Percentiles rank a stretch among this genome's conserved stretches.
These are phyloP conservation scores for Solenodon paradoxus DNA, from an alignment of 2,113 vertebrate genomes.

Conservation along the genomic window DNA sequence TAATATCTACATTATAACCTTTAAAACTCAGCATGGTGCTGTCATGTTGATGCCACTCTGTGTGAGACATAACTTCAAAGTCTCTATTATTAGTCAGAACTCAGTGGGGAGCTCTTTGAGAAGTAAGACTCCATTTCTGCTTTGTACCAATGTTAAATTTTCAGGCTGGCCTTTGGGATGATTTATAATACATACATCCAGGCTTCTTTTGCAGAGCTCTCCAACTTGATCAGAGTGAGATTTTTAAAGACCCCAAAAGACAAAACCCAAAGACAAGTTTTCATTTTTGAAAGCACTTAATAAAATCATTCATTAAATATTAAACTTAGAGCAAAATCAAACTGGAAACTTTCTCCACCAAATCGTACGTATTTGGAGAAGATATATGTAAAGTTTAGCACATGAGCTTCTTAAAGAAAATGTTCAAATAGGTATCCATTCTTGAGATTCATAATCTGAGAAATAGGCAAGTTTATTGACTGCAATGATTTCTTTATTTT, in stretches of 20 bases:
- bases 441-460: neutral
- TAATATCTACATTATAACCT: neutral
- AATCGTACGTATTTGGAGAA: neutral
- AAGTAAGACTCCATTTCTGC: neutral
- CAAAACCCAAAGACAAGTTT: neutral
- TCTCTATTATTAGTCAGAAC: conserved; percentile 26
- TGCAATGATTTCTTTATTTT: neutral
- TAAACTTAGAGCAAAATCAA: neutral
- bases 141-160: neutral
- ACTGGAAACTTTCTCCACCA: neutral
- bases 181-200: neutral
- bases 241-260: neutral
- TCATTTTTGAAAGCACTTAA: neutral
- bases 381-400: neutral
- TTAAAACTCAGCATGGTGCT: neutral
- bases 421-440: neutral
- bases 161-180: neutral
- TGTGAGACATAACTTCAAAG: conserved; percentile 23
- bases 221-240: neutral
- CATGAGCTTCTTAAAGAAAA: neutral
- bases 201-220: neutral
- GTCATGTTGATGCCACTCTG: conserved; percentile 9
- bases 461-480: neutral
- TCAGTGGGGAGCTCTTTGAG: neutral
- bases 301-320: neutral